Evolutionary conservation across 2,888 invertebrate genomes (phyloP).

Genomic region (Perdita meconis): DNA sequence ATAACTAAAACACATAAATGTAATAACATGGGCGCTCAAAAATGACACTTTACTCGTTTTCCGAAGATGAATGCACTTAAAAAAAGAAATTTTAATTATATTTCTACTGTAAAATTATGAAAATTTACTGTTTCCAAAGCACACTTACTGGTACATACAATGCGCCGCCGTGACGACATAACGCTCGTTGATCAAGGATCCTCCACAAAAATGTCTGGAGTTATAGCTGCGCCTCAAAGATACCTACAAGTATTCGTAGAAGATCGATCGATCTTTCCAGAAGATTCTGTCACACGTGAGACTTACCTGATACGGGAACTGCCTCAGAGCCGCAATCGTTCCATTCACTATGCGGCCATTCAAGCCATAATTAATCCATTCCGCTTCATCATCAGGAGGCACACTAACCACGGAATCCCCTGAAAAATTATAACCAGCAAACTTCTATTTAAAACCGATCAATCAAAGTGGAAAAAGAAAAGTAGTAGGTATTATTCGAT

Average conservation of each 20-base stretch:
- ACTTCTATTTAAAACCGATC: too few relatives aligned
- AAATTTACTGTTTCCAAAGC: background rate
- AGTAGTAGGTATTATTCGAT: too few relatives aligned
- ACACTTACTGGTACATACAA: conserved; percentile 73
- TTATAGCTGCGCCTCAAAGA: conserved; percentile 71
- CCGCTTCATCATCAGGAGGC: background rate
- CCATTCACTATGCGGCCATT: conserved; percentile 73
- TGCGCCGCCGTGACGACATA: conserved; percentile 77
- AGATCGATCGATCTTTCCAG: background rate
- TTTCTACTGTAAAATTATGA: too few relatives aligned
- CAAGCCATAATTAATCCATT: conserved; percentile 17
- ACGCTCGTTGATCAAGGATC: conserved; percentile 65
- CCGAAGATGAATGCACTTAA: too few relatives aligned
- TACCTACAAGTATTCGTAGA: conserved; percentile 63
- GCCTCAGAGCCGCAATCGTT: conserved; percentile 62
- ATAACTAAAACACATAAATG: too few relatives aligned
- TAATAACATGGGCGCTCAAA: too few relatives aligned
- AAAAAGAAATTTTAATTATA: too few relatives aligned
- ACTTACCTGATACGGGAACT: conserved; percentile 73
- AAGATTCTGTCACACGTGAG: background rate
- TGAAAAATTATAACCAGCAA: background rate
- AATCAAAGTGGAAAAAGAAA: too few relatives aligned
- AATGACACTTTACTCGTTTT: too few relatives aligned
- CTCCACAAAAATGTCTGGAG: conserved; percentile 77
- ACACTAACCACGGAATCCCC: background rate